A percentile compares a stretch with the other conserved stretches of the same genome.
Evolutionary conservation across 37 sponge, comb jelly and placozoan genomes (phyloP).

Genomic region (Mnemiopsis leidyi): DNA sequence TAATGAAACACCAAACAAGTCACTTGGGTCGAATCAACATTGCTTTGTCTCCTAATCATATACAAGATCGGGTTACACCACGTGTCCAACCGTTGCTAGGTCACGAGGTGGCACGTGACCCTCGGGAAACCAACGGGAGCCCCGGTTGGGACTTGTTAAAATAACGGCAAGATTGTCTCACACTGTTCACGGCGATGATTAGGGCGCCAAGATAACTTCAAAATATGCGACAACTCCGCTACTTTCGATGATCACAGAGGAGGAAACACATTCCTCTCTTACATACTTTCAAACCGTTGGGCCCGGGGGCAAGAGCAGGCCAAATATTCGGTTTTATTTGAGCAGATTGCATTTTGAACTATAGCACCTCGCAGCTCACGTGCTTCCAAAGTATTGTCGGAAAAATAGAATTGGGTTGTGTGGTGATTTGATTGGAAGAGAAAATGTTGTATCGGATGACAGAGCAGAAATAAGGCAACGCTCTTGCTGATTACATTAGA

Average conservation of each 20-base stretch:
- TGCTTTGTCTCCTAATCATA: constrained; percentile 62
- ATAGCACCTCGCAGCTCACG: neutral
- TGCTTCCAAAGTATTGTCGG: neutral
- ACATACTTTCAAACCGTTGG: neutral
- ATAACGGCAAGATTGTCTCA: constrained; percentile 63
- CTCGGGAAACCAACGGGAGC: neutral
- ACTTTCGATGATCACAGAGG: neutral
- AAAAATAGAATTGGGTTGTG: constrained; percentile 11
- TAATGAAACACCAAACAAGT: constrained; percentile 64
- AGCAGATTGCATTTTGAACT: neutral
- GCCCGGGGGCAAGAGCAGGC: neutral
- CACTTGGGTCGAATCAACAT: constrained; percentile 54
- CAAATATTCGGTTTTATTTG: neutral
- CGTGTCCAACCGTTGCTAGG: neutral
- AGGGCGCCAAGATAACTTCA: constrained; percentile 10
- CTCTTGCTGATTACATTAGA: constrained; percentile 50
- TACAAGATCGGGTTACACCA: constrained; percentile 62
- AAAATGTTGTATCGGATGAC: constrained; percentile 59
- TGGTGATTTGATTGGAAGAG: constrained; percentile 35
- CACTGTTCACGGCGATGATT: constrained; percentile 50
- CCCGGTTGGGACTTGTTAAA: constrained; percentile 24
- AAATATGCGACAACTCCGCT: neutral
- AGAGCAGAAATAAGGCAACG: neutral
- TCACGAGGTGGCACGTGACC: constrained; percentile 35
- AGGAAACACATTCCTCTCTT: neutral